Base-by-base conservation (phyloP, 30 jellyfish, hydroid and myxozoan species). In the Turritopsis dohrnii region DNA sequence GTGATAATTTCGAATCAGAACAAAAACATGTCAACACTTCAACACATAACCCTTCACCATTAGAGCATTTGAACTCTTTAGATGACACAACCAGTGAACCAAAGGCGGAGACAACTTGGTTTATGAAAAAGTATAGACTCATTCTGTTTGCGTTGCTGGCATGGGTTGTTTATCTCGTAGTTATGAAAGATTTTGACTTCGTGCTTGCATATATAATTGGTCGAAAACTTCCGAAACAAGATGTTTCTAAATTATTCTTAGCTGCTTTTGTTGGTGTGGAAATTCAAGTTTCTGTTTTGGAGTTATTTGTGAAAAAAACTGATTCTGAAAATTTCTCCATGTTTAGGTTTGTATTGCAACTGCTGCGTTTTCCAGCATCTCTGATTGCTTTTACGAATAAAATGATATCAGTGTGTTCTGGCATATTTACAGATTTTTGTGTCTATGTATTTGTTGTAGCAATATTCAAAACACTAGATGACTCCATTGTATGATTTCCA, bases 141-240 rank as follows among this genome's bases (percentile, higher is more conserved):
- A 69, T 69, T 69, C 30, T 69, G 30, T 69, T 69, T 27, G 1
- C 77, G 22, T 69, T 69, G 30, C 19, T 69, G 22, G 77, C 77
- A 9, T 69, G 77, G 77, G 77, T 69, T 69, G 77, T 69, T 69
- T 69, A 69, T 69, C 77, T 69, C 19, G 77, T 69, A 8, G 77
- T 69, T 23, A 27, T 69, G 31, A 69, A 69, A 27, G 77, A 69
- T 69, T 69, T 69, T 27, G 77, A 69, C 30, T 69, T 69, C 19
- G 77, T 69, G 9, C 77, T 69, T n/a, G 77, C 77, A 27, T 69
- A 69, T 21, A 69, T 69, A 69, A 69, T 69, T n/a, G 77, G 77
- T 69, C 77, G 30, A 27, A 23, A 69, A 69, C 30, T 69, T n/a
- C 77, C 77, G 17, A 69, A 69, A 69, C 30, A 23, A 9, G 77